phyloP scores from a whole-genome alignment of 2,113 vertebrate genomes.

The Sinocyclocheilus grahami region DNA sequence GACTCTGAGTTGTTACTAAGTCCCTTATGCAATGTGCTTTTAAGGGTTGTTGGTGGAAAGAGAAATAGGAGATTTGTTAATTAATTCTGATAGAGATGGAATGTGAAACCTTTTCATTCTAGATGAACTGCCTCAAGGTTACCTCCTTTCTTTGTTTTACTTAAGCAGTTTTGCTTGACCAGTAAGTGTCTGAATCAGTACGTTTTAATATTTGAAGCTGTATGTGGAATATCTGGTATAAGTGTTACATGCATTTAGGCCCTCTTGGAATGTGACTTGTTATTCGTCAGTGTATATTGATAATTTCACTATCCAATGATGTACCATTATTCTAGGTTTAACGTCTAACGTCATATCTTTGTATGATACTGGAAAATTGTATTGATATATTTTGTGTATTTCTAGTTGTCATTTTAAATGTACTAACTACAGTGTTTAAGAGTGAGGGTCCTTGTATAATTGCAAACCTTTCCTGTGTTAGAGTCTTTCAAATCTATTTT shows the following conservation, averaged over 20 bases:
- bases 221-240: neutral
- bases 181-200: neutral
- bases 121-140: slow-evolving; percentile 2
- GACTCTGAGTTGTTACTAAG: neutral
- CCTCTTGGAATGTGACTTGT: neutral
- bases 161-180: neutral
- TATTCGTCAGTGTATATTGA: neutral
- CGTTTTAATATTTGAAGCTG: slow-evolving; percentile 18
- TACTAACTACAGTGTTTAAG: slow-evolving; percentile 37
- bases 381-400: slow-evolving; percentile 18
- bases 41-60: slow-evolving; percentile 3
- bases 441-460: slow-evolving; percentile 3
- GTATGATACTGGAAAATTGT: neutral
- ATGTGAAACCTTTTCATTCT: neutral
- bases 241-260: slow-evolving; percentile 28
- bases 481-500: slow-evolving; percentile 6
- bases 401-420: slow-evolving; percentile 22
- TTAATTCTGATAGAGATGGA: neutral
- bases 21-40: slow-evolving; percentile 10
- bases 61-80: neutral
- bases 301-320: neutral
- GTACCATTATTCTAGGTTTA: neutral
- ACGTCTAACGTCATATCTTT: neutral
- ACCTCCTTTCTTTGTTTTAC: neutral
- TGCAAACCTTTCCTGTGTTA: neutral